A percentile compares a stretch with the other conserved stretches of the same genome.
Conservation (phyloP, 2,888 invertebrate species). For the Petrophora chlorosata region DNA sequence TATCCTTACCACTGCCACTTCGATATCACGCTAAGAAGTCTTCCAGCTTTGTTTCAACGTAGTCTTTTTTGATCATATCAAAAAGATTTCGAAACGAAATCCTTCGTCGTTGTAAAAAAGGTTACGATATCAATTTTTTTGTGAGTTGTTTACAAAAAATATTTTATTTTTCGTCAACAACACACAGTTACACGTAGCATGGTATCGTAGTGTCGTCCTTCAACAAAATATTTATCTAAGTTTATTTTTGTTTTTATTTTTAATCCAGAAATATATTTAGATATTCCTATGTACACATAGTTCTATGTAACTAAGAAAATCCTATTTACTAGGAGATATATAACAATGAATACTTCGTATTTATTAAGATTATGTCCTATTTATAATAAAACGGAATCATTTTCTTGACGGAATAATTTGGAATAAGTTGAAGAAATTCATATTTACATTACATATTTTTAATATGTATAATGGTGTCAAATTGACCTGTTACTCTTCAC, state of each 20-base stretch:
- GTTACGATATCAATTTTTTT: too few relatives aligned
- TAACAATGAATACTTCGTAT: constrained; percentile 48
- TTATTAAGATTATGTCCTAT: constrained; percentile 37
- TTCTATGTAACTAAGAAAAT: constrained; percentile 13
- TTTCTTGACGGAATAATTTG: constrained; percentile 47
- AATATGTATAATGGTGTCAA: constrained; percentile 30
- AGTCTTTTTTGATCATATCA: background rate
- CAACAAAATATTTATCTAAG: constrained; percentile 7
- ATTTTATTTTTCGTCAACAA: background rate
- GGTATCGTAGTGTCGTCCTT: constrained; percentile 22
- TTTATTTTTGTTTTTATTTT: background rate
- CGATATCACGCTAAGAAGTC: constrained; percentile 42
- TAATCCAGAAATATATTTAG: constrained; percentile 36
- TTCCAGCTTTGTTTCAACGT: background rate
- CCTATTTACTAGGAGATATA: constrained; percentile 23
- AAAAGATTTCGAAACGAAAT: too few relatives aligned
- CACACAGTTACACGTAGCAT: constrained; percentile 27
- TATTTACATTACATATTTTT: constrained; percentile 34
- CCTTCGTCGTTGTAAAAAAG: too few relatives aligned
- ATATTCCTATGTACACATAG: constrained; percentile 50
- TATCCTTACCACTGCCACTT: constrained; percentile 27
- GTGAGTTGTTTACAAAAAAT: too few relatives aligned
- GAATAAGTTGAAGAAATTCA: constrained; percentile 32
- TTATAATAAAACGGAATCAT: constrained; percentile 41
- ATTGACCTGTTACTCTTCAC: constrained; percentile 33